Base-by-base conservation (phyloP, 2,113 vertebrate genomes). In the Raphicerus campestris region DNA sequence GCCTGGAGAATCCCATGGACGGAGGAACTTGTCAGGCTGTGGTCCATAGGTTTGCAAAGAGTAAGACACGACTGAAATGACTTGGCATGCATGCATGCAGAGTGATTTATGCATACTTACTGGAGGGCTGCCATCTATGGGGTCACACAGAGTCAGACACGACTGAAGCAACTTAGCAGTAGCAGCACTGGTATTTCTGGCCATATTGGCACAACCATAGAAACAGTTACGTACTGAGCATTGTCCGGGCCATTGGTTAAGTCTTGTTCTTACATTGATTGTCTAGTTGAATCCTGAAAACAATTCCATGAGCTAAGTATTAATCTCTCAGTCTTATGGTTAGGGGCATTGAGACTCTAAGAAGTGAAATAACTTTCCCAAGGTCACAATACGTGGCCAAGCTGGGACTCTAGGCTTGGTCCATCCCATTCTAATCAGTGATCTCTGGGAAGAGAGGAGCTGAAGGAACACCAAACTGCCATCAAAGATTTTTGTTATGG, bases 241-340 rank as follows among this genome's bases (percentile, higher is more conserved):
- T 10, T 66, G 30, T 82, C 58, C 32, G 14, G 39, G 77, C 53
- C 81, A 60, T 39, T 16, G 42, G 53, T 45, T 92, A 80, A 61
- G 16, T 51, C 39, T 95, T 92, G 86, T 70, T 70, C 56, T 89
- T 94, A 61, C 26, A 55, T 30, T 63, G 42, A 56, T 53, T 87
- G 49, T 87, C 81, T 92, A 10, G 28, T 87, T 93, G 66, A 92
- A 95, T 92, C 66, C 70, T 85, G 58, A 92, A 56, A 88, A 91
- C 28, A 96, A 7, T 10, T 3, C 10, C 42, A 14, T 45, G 47
- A 92, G 39, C 56, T 77, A 81, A 51, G 35, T 58, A 42, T 60
- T 92, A 30, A 56, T 60, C 35, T 92, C 63, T 96, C 47, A 16
- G 81, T 35, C 85, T 93, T 87, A n/a, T 15, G 51, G 35, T 66